Evolutionary conservation across 2,888 invertebrate genomes (phyloP), one percentile per base, ranked within the genome.

Genomic region (Drosophila prolongata): DNA sequence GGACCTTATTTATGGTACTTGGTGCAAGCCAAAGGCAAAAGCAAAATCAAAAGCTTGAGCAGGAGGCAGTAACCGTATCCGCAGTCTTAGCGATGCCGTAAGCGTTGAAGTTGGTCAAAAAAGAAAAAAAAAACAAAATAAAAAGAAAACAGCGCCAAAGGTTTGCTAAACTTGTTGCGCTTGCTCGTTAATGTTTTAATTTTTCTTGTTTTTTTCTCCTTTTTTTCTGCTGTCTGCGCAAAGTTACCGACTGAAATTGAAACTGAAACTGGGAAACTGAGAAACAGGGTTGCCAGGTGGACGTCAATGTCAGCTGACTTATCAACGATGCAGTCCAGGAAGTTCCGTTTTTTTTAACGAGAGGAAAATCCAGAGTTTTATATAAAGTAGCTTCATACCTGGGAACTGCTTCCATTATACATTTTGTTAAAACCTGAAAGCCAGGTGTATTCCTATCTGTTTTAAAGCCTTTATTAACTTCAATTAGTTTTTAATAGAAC

Each of bases 31-130:
- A 70, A 66, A 73, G 70, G 66, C 81, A 78, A 83, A 83, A 59
- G 47, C 43, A 73, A 64, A 73, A 61, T 60, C 58, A 57, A 47
- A 68, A 56, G 57, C 50, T 30, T 40, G 49, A 58, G 58, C 69
- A 67, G 54, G 42, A 59, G 54, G 46, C 66, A 67, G 68, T 70
- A 62, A 55, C 44, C 70, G 49, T 57, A 70, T 70, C 64, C 62
- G 56, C 44, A 66, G 46, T 43, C 40, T 34, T 34, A 49, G 62
- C 68, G 82, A 84, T 84, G 84, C 84, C 84, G 84, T 84, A 84
- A 84, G 84, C 80, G 78, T 30, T 79, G 64, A 84, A 86, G 88
- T 87, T 86, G 90, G 84, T 79, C 84, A 84, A 82, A 89, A 58
- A 24, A 19, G 5, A 58, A 58, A 38, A 16, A 24, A 14, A 10